Evolutionary conservation across 2,888 invertebrate genomes (phyloP).

Genomic region (Phragmatobia fuliginosa): DNA sequence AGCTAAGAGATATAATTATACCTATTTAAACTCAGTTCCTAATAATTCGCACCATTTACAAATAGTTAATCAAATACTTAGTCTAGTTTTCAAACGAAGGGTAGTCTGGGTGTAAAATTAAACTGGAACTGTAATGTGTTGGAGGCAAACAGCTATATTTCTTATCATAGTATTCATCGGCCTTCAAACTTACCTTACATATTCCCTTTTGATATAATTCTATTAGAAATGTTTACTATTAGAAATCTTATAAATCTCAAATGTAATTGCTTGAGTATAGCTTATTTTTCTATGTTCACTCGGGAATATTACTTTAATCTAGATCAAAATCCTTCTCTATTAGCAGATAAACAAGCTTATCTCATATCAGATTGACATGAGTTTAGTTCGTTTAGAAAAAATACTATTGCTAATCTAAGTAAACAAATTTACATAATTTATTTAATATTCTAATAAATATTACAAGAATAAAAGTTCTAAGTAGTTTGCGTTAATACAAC

Average conservation of each 20-base stretch:
- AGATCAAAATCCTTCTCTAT: too few species aligned
- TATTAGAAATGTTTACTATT: background rate
- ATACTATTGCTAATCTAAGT: too few species aligned
- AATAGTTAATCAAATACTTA: background rate
- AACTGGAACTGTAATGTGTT: background rate
- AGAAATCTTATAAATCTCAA: background rate
- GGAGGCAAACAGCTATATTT: background rate
- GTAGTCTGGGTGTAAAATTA: background rate
- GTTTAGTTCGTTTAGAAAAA: too few species aligned
- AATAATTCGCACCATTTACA: background rate
- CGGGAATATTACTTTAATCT: background rate
- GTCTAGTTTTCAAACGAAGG: background rate
- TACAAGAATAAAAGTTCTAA: too few species aligned
- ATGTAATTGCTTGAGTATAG: background rate
- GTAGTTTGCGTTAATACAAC: background rate
- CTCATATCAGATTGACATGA: too few species aligned
- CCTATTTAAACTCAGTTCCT: constrained; percentile 1
- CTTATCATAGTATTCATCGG: too few species aligned
- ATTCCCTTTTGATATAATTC: too few species aligned
- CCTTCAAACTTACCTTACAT: background rate
- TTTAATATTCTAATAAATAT: too few species aligned
- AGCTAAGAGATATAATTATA: background rate
- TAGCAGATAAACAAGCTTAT: too few species aligned
- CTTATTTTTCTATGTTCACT: background rate
- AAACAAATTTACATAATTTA: too few species aligned